Evolutionary conservation across 2,113 vertebrate species (phyloP).

Genomic region (Balaeniceps rex): DNA sequence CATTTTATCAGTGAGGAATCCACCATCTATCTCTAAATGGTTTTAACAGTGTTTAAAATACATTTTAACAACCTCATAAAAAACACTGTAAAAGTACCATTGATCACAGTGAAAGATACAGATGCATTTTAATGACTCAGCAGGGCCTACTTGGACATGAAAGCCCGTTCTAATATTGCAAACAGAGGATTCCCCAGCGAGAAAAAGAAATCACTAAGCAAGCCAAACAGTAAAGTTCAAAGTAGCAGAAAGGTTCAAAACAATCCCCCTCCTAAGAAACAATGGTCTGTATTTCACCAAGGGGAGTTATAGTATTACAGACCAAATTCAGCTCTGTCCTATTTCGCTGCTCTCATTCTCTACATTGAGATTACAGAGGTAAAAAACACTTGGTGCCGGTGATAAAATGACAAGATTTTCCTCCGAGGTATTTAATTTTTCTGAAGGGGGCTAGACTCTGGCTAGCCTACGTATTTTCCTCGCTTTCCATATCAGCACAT

Average conservation of each 20-base stretch:
- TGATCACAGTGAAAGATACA: constrained; percentile 44
- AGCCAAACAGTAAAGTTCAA: neutral
- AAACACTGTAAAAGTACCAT: constrained; percentile 8
- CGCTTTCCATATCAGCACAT: neutral
- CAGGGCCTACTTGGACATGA: constrained; percentile 43
- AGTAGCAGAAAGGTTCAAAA: neutral
- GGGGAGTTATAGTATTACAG: neutral
- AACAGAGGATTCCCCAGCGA: neutral
- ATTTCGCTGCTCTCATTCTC: neutral
- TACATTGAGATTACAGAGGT: neutral
- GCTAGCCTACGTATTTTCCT: neutral
- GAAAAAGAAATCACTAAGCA: neutral
- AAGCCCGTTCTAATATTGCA: constrained; percentile 7
- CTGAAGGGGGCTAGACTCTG: neutral
- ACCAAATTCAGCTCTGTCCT: neutral
- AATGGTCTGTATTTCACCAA: neutral
- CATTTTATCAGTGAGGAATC: constrained; percentile 26
- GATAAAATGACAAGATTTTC: neutral
- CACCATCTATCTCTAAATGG: neutral
- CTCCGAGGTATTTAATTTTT: neutral
- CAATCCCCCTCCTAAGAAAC: neutral
- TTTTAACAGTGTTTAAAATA: constrained; percentile 63
- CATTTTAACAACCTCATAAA: constrained; percentile 57
- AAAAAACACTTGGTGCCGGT: neutral
- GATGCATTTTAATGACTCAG: constrained; percentile 63